Percentiles rank a stretch among this genome's conserved stretches.
Evolutionary conservation across 2,113 vertebrate species (phyloP).

Genomic region (mouse (Mus musculus)): GRCm39 chr2:129651501-129652000

Average conservation of each 20-base stretch:
- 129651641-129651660: background rate
- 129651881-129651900: background rate
- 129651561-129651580: background rate
- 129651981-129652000: background rate
- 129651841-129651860: background rate
- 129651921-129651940: background rate
- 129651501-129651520: background rate
- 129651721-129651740: background rate
- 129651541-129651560: background rate
- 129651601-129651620: background rate
- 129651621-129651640: background rate
- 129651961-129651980: background rate
- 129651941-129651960: background rate
- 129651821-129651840: background rate
- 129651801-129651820: background rate
- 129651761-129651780: background rate
- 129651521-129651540: conserved; percentile 14
- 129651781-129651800: background rate
- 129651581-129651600: background rate
- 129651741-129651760: background rate
- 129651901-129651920: background rate
- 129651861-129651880: background rate
- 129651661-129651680: background rate
- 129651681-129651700: background rate
- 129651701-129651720: background rate